Evolutionary conservation across 2,797 vertebrate genomes (phyloP).

Genomic region (Pipistrellus pygmaeus): DNA sequence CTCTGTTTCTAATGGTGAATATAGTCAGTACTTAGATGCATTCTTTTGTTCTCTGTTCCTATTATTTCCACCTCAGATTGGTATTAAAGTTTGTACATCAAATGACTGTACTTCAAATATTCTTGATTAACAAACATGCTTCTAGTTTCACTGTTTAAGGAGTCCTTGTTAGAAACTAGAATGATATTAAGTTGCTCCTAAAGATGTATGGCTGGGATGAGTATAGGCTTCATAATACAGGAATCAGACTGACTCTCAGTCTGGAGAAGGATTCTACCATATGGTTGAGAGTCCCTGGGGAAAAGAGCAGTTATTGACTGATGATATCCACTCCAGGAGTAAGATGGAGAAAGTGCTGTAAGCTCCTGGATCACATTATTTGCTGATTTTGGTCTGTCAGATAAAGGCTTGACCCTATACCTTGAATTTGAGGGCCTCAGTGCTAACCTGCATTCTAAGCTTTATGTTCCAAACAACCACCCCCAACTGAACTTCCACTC

Average conservation of each 20-base stretch:
- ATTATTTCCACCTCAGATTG: neutral
- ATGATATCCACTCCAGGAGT: neutral
- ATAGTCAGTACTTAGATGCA: neutral
- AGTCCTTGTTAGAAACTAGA: slow-evolving; percentile 1
- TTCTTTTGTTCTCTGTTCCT: neutral
- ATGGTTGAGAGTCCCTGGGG: neutral
- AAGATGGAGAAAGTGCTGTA: neutral
- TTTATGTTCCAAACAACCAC: neutral
- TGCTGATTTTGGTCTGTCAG: neutral
- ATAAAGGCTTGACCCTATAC: neutral
- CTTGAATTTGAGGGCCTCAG: neutral
- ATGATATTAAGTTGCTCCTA: neutral
- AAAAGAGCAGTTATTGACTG: neutral
- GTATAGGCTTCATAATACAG: neutral
- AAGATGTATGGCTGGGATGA: neutral
- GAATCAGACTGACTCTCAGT: neutral
- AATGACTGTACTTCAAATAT: neutral
- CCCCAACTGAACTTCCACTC: neutral
- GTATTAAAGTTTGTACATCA: slow-evolving; percentile 1
- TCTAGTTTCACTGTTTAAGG: neutral
- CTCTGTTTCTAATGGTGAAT: neutral
- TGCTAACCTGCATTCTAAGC: neutral
- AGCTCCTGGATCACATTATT: neutral
- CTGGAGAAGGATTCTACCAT: neutral
- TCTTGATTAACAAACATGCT: neutral